A percentile compares a stretch with the other conserved stretches of the same genome.
Conservation (phyloP, 2,888 invertebrate genomes). For the Hydroisotoma schaefferi region DNA sequence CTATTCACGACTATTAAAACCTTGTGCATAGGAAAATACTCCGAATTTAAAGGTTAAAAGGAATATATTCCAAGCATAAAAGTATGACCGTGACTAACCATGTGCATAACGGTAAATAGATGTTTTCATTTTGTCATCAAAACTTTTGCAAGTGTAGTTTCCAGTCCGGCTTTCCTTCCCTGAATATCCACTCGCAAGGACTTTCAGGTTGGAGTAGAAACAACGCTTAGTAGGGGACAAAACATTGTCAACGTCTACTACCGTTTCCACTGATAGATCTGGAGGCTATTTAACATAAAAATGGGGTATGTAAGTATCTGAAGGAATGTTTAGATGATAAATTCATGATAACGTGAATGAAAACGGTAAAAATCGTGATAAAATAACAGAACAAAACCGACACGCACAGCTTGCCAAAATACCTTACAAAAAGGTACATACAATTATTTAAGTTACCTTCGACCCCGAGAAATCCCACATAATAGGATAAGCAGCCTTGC, state of each 20-base stretch:
- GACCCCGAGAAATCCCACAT: conserved; percentile 36
- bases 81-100: conserved; percentile 36
- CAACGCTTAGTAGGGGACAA: conserved; percentile 31
- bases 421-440: no score
- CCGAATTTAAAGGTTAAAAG: no score
- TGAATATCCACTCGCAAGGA: conserved; percentile 37
- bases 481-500: conserved; percentile 38
- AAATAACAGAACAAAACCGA: conserved; percentile 1
- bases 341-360: no score
- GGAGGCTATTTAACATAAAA: conserved; percentile 27
- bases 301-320: no score
- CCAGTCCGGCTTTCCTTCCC: conserved; percentile 35
- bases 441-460: conserved; percentile 9
- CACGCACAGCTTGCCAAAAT: no score
- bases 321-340: no score
- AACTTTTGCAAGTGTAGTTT: conserved; percentile 39
- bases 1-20: no score
- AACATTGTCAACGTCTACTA: conserved; percentile 32
- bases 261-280: conserved; percentile 32
- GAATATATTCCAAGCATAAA: no score
- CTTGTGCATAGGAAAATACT: no score
- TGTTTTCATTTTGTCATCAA: conserved; percentile 21
- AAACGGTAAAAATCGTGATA: conserved; percentile 10
- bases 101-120: conserved; percentile 40
- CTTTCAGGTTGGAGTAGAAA: conserved; percentile 32